Evolutionary conservation across 2,113 vertebrate genomes (phyloP).

Genomic region (Sinocyclocheilus anophthalmus): DNA sequence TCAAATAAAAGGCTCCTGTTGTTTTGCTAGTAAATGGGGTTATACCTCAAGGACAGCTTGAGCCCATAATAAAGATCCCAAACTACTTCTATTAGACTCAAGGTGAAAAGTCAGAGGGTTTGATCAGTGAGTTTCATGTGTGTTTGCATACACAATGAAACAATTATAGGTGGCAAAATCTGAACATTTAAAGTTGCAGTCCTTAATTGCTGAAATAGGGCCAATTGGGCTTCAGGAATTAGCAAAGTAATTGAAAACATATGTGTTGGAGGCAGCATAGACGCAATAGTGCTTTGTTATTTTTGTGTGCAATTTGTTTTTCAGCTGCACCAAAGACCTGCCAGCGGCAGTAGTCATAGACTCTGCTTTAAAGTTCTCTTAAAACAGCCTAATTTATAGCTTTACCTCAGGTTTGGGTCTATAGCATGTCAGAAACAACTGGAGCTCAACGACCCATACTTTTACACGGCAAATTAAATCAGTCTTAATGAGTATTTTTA

Average conservation of each 20-base stretch:
- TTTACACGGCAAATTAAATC: neutral
- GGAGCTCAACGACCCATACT: neutral
- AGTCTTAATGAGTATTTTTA: neutral
- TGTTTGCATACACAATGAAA: conserved; percentile 35
- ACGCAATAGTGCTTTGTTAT: neutral
- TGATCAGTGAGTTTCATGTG: conserved; percentile 18
- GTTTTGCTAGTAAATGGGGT: neutral
- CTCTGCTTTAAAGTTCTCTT: conserved; percentile 13
- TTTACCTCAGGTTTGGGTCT: neutral
- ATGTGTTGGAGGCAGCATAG: conserved; percentile 9
- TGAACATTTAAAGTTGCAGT: conserved; percentile 20
- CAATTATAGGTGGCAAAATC: conserved; percentile 41
- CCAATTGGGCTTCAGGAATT: conserved; percentile 24
- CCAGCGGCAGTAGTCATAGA: neutral
- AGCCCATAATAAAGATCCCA: conserved; percentile 12
- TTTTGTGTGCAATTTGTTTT: conserved; percentile 24
- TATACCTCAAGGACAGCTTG: neutral
- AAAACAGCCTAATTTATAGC: neutral
- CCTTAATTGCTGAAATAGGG: conserved; percentile 35
- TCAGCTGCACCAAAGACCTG: conserved; percentile 24
- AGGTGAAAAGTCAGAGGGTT: conserved; percentile 29
- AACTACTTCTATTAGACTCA: conserved; percentile 15
- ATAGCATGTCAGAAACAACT: neutral
- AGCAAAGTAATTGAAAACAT: conserved; percentile 16
- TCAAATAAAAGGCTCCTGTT: conserved; percentile 3